These are phyloP conservation scores for Coturnix japonica DNA, from an alignment of 2,113 vertebrate species.

Conservation along the genomic window DNA sequence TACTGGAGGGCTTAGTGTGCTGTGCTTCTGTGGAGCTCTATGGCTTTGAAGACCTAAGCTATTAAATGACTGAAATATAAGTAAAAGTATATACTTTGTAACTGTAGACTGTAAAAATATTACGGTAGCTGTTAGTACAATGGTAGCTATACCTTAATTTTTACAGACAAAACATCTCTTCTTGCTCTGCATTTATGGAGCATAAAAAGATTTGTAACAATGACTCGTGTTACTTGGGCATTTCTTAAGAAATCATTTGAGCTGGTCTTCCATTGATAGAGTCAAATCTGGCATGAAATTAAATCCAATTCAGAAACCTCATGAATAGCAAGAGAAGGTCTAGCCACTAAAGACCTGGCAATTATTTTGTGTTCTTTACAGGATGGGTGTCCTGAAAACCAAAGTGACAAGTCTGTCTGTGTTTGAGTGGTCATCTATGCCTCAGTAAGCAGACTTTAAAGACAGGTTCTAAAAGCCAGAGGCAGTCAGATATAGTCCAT, in stretches of 20 bases:
- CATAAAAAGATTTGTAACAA: conserved; percentile 49
- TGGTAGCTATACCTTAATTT: not conserved
- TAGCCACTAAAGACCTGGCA: conserved; percentile 45
- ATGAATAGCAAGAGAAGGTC: conserved; percentile 67
- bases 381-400: conserved; percentile 45
- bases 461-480: conserved; percentile 55
- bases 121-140: not conserved
- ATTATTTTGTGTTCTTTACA: conserved; percentile 62
- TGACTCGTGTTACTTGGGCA: conserved; percentile 11
- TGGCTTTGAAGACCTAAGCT: not conserved
- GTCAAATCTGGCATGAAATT: conserved; percentile 61
- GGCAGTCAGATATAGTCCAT: conserved; percentile 51
- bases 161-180: conserved; percentile 26
- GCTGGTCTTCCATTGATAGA: conserved; percentile 53
- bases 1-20: not conserved
- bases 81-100: not conserved
- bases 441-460: conserved; percentile 59
- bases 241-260: conserved; percentile 61
- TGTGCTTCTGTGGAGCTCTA: not conserved
- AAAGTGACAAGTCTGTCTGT: conserved; percentile 46
- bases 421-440: conserved; percentile 60
- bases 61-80: not conserved
- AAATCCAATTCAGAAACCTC: conserved; percentile 39
- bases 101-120: not conserved
- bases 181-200: conserved; percentile 36